Percentiles rank a stretch among this genome's conserved stretches.
These are phyloP conservation scores for Heliconius himera DNA, from an alignment of 1,140 invertebrate species.

Conservation along the genomic window DNA sequence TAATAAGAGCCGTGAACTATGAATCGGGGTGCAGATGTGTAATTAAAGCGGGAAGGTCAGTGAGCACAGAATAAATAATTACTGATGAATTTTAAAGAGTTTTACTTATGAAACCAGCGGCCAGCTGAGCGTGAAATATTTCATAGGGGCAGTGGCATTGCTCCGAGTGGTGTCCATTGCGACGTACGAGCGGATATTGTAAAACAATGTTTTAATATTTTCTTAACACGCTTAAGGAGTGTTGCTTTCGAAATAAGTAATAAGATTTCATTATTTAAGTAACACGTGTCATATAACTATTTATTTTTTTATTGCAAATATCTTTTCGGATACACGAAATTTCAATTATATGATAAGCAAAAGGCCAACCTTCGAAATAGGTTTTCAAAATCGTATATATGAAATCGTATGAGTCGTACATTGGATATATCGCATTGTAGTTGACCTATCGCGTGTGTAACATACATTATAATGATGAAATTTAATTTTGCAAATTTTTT, in stretches of 20 bases:
- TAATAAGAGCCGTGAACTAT: conserved; percentile 80
- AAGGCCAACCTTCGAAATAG: background rate
- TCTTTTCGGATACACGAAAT: background rate
- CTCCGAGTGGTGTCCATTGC: conserved; percentile 59
- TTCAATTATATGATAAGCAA: conserved; percentile 5
- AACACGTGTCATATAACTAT: conserved; percentile 5
- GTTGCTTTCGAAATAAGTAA: conserved; percentile 32
- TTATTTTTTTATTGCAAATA: conserved; percentile 8
- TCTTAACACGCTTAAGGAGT: conserved; percentile 30
- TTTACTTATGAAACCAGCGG: conserved; percentile 73
- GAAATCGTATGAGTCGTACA: no score
- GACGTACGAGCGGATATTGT: conserved; percentile 59
- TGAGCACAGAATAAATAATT: conserved; percentile 76
- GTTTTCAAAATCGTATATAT: background rate
- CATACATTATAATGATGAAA: background rate
- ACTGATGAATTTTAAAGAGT: conserved; percentile 76
- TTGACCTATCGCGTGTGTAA: background rate
- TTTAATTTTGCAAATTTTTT: background rate
- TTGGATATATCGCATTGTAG: background rate
- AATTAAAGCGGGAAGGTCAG: conserved; percentile 79
- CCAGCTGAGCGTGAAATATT: conserved; percentile 76
- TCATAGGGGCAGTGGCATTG: conserved; percentile 74
- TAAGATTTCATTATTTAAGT: conserved; percentile 19
- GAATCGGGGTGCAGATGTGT: conserved; percentile 61
- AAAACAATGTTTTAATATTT: conserved; percentile 49